Percentiles rank a stretch among this genome's conserved stretches.
phyloP scores from a whole-genome alignment of 2,888 invertebrate species.

The Cheilosia scutellata region DNA sequence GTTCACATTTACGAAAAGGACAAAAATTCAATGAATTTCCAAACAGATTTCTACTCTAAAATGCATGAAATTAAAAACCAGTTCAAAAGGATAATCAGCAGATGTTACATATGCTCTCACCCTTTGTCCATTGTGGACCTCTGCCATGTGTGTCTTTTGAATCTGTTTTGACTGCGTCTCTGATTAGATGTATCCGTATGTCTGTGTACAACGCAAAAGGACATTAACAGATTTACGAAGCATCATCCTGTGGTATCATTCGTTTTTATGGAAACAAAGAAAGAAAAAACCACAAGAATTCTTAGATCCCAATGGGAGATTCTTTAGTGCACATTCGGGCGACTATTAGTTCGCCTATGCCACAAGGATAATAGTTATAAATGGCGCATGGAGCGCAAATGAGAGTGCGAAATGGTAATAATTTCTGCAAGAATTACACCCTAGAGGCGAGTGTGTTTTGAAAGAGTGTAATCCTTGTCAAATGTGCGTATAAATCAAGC shows the following conservation, averaged over 20 bases:
- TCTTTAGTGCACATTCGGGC: slow-evolving; percentile 34
- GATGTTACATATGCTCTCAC: slow-evolving; percentile 48
- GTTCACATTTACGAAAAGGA: background rate
- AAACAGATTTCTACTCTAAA: background rate
- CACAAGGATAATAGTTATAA: slow-evolving; percentile 69
- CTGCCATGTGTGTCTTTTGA: slow-evolving; percentile 39
- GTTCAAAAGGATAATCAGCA: slow-evolving; percentile 56
- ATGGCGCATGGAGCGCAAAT: slow-evolving; percentile 60
- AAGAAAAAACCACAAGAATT: slow-evolving; percentile 5
- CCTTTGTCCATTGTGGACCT: slow-evolving; percentile 27
- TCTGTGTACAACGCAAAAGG: background rate
- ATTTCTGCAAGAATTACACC: slow-evolving; percentile 46
- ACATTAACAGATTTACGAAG: slow-evolving; percentile 39
- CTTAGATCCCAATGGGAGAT: slow-evolving; percentile 58
- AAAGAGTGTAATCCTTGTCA: slow-evolving; percentile 46
- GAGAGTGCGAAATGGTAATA: slow-evolving; percentile 55
- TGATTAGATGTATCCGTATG: slow-evolving; percentile 26
- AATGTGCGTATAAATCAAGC: slow-evolving; percentile 45
- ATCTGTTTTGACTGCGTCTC: slow-evolving; percentile 56
- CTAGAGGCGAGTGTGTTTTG: slow-evolving; percentile 52
- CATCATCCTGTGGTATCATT: slow-evolving; percentile 23
- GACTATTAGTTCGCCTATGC: slow-evolving; percentile 40
- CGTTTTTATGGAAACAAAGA: slow-evolving; percentile 21
- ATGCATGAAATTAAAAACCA: slow-evolving; percentile 32
- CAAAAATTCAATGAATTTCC: slow-evolving; percentile 3